Evolutionary conservation across 2,888 invertebrate genomes (phyloP).

Genomic region (Tethea ocularis): DNA sequence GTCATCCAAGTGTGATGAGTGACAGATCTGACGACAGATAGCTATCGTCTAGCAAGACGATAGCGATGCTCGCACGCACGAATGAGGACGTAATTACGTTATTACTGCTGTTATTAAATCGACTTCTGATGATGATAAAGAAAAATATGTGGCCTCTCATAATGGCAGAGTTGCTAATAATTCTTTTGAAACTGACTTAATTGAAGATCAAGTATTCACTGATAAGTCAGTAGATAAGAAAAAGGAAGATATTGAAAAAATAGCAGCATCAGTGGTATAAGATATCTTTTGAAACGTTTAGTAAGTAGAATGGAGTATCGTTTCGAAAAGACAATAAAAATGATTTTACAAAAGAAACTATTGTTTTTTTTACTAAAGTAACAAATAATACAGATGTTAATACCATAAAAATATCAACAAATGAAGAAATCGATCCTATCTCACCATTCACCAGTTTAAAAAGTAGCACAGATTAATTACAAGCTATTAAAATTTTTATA

Average conservation of each 20-base stretch:
- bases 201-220: background rate
- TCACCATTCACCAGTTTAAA: slow-evolving; percentile 7
- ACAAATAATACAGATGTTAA: background rate
- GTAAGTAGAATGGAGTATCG: too few species aligned
- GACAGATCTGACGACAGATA: slow-evolving; percentile 46
- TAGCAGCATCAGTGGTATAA: background rate
- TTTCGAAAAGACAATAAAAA: too few species aligned
- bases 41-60: slow-evolving; percentile 30
- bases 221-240: background rate
- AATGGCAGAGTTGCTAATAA: background rate
- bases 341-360: too few species aligned
- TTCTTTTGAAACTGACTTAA: background rate
- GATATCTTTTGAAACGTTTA: too few species aligned
- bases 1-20: slow-evolving; percentile 57
- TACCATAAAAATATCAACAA: background rate
- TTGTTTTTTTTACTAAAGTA: background rate
- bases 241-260: background rate
- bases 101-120: slow-evolving; percentile 17
- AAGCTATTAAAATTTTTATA: slow-evolving; percentile 27
- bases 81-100: slow-evolving; percentile 34
- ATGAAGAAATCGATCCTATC: background rate
- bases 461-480: slow-evolving; percentile 27
- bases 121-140: slow-evolving; percentile 11
- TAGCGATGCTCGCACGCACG: slow-evolving; percentile 26
- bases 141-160: slow-evolving; percentile 1